Evolutionary conservation across 2,113 vertebrate genomes (phyloP).

Genomic region (Caloenas nicobarica): DNA sequence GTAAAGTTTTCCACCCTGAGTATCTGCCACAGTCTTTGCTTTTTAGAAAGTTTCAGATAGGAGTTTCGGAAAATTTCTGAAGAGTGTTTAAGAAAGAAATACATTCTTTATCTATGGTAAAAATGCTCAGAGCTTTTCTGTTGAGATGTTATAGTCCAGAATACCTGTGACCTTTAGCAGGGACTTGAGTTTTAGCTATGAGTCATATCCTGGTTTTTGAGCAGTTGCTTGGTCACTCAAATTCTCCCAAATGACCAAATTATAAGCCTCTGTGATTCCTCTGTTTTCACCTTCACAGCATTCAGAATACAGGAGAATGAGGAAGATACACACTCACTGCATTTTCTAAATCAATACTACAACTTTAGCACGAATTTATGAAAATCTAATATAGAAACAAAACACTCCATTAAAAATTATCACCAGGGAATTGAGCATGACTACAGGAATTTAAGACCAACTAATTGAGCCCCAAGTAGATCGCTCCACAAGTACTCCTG

Average conservation of each 20-base stretch:
- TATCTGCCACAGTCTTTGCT: neutral
- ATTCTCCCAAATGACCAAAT: neutral
- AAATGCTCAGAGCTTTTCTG: neutral
- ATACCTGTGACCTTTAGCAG: neutral
- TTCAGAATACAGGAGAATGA: neutral
- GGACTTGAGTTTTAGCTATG: neutral
- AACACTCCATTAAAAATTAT: constrained; percentile 56
- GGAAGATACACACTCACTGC: neutral
- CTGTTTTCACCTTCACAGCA: neutral
- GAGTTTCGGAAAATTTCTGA: neutral
- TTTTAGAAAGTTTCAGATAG: neutral
- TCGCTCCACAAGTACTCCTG: neutral
- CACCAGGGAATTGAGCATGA: constrained; percentile 9
- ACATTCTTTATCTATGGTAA: neutral
- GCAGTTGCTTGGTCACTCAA: neutral
- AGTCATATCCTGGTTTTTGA: neutral
- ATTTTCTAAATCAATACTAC: constrained; percentile 45
- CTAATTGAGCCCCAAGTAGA: constrained; percentile 9
- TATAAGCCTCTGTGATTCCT: neutral
- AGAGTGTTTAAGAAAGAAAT: neutral
- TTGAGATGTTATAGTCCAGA: neutral
- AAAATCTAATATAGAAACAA: constrained; percentile 65
- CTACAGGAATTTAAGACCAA: constrained; percentile 37
- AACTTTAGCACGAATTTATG: constrained; percentile 55
- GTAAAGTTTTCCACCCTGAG: neutral